Conservation (phyloP, 1,140 invertebrate genomes). For the Lanistes nyassanus region DNA sequence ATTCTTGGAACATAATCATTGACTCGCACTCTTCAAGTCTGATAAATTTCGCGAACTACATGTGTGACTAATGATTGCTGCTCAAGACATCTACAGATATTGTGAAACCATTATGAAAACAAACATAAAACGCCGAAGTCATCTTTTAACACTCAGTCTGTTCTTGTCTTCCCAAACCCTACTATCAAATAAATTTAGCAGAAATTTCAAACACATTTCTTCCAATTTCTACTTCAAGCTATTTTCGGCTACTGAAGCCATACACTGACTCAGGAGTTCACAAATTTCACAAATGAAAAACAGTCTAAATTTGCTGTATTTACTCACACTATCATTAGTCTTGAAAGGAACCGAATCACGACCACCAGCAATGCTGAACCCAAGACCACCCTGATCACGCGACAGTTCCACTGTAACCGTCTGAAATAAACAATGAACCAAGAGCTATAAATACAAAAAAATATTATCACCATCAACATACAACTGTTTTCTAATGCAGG, state of each 20-base stretch:
- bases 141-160: too few species aligned
- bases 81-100: too few species aligned
- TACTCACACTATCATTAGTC: conserved; percentile 67
- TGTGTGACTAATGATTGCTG: too few species aligned
- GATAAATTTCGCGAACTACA: too few species aligned
- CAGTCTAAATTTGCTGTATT: neutral
- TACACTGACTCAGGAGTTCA: neutral
- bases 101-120: too few species aligned
- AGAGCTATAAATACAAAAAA: neutral
- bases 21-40: too few species aligned
- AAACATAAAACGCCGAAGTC: too few species aligned
- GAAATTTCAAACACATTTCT: too few species aligned
- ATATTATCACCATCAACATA: neutral
- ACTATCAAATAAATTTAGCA: too few species aligned
- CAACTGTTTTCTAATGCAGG: neutral
- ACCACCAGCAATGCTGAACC: conserved; percentile 96
- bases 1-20: too few species aligned
- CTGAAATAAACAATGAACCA: conserved; percentile 61
- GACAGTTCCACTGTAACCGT: conserved; percentile 88
- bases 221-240: too few species aligned
- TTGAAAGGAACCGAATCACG: conserved; percentile 87
- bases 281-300: neutral
- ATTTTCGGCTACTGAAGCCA: neutral
- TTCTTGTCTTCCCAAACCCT: too few species aligned
- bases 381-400: conserved; percentile 88